Evolutionary conservation across 2,797 vertebrate species (phyloP), one percentile per base, ranked within the genome.

Genomic region (Clarias laeviceps): DNA sequence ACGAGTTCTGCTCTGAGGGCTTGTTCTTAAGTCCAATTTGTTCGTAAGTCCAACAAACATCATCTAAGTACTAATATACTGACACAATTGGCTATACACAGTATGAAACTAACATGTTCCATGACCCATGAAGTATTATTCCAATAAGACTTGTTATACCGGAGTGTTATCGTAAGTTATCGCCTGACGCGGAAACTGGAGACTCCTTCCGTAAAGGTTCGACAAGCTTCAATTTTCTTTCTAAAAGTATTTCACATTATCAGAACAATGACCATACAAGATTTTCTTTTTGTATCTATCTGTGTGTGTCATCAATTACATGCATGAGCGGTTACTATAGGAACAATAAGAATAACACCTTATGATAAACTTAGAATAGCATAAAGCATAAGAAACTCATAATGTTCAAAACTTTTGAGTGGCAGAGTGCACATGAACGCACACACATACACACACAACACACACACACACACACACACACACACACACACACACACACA

Each of bases 381-480:
- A 24, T 24, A 24, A 62, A 62, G 7, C 45, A 62, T 20, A 34
- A 78, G 29, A 59, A 78, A 79, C 11, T 79, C 32, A 8, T 34
- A 4, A 9, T 29, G 20, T 78, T 59, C 57, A 78, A 78, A 78
- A 78, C 76, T 78, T 78, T 78, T 78, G 76, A 78, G 56, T 61
- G 76, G 57, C 76, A 78, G 20, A 29, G n/a, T 18, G n/a, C 8
- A 34, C 15, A 34, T 15, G 2, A 29, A 22, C 34, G 1, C 68
- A 12, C 18, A 40, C 68, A 40, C 20, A 22, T 11, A 72, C 22
- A 22, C 50, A 20, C 73, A 22, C 73, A 76, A 32, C 73, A 57
- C 17, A 56, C 73, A 20, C 50, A 32, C 18, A 34, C 74, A 59
- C 54, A 34, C 54, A 34, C 73, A 5, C 50, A 54, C 45, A 54